These are phyloP conservation scores for Entomobrya multifasciata DNA, from an alignment of 2,888 invertebrate genomes.

Conservation along the genomic window DNA sequence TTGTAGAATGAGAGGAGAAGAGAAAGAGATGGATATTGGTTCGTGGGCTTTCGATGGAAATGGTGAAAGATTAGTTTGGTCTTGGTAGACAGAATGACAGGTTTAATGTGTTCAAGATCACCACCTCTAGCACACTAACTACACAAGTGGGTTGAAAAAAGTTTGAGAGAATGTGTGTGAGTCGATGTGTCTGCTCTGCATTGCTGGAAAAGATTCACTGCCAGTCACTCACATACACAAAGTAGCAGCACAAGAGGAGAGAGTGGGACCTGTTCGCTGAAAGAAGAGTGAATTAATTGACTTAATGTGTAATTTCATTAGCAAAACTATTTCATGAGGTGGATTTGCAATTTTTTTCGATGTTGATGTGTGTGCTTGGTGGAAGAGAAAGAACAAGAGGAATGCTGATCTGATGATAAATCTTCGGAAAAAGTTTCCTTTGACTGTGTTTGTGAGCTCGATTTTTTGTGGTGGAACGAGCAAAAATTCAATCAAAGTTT, in stretches of 20 bases:
- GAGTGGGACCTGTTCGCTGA: constrained; percentile 22
- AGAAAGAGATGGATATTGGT: constrained; percentile 36
- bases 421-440: constrained; percentile 48
- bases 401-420: background rate
- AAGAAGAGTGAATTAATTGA: constrained; percentile 61
- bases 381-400: background rate
- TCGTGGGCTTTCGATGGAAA: constrained; percentile 48
- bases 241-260: background rate
- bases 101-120: constrained; percentile 70
- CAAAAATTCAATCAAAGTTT: constrained; percentile 50
- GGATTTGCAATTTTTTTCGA: constrained; percentile 36
- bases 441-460: background rate
- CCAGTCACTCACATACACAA: constrained; percentile 36
- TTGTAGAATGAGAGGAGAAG: constrained; percentile 9
- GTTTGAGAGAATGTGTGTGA: constrained; percentile 8
- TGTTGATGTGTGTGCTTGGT: background rate
- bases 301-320: constrained; percentile 66
- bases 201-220: constrained; percentile 39
- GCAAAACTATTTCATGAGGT: constrained; percentile 33
- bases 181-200: background rate
- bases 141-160: constrained; percentile 17
- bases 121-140: constrained; percentile 39
- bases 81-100: constrained; percentile 61
- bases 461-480: background rate
- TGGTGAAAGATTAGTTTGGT: constrained; percentile 57